phyloP scores from a whole-genome alignment of 2,797 vertebrate species.

The Tragopan temminckii region DNA sequence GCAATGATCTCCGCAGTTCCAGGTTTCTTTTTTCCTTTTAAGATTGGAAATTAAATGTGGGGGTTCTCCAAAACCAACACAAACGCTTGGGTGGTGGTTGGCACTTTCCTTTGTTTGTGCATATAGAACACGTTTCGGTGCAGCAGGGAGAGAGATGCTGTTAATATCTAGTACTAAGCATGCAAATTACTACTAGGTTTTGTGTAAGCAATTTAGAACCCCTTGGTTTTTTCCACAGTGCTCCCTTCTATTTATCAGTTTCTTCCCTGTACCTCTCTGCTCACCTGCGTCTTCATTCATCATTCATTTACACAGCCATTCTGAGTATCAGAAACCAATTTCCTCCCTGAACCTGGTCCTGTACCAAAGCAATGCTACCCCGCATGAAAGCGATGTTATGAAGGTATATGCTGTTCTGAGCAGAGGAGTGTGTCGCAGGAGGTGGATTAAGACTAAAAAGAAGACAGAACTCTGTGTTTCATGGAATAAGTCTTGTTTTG shows the following conservation, averaged over 20 bases:
- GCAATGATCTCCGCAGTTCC: slow-evolving; percentile 23
- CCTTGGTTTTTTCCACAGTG: neutral
- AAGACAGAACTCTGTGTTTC: neutral
- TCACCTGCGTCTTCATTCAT: slow-evolving; percentile 50
- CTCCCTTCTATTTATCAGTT: slow-evolving; percentile 53
- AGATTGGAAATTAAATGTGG: slow-evolving; percentile 31
- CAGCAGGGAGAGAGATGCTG: slow-evolving; percentile 14
- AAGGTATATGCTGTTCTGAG: slow-evolving; percentile 9
- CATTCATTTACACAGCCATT: slow-evolving; percentile 64
- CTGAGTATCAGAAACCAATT: slow-evolving; percentile 69
- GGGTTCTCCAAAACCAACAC: neutral
- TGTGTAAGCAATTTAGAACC: slow-evolving; percentile 40
- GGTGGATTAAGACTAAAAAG: slow-evolving; percentile 5
- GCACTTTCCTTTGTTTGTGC: slow-evolving; percentile 13
- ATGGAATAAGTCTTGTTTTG: neutral
- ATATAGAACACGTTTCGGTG: neutral
- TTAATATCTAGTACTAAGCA: slow-evolving; percentile 35
- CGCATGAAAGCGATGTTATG: neutral
- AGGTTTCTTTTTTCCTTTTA: slow-evolving; percentile 40
- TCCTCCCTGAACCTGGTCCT: slow-evolving; percentile 27
- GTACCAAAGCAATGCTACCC: slow-evolving; percentile 41
- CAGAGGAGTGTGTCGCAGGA: neutral
- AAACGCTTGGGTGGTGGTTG: neutral
- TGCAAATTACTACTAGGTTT: slow-evolving; percentile 38
- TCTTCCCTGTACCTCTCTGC: slow-evolving; percentile 8